These are phyloP conservation scores for Pristionchus fissidentatus DNA, from an alignment of 2,888 invertebrate species.

Conservation along the genomic window DNA sequence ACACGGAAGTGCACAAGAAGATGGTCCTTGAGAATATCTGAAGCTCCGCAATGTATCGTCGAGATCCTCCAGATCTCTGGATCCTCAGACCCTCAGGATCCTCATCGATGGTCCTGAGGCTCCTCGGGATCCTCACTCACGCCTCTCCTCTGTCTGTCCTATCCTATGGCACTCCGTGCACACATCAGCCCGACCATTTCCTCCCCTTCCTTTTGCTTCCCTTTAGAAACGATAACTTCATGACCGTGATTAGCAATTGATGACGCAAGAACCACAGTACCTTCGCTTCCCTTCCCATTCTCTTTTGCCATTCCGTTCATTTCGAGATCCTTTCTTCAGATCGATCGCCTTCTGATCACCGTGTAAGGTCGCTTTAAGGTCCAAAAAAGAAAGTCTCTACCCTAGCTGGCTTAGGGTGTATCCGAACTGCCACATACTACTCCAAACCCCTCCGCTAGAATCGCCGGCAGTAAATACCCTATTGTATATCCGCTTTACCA, in stretches of 20 bases:
- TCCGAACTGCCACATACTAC: slow-evolving; percentile 6
- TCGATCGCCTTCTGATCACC: not conserved
- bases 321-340: slow-evolving; percentile 2
- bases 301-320: not conserved
- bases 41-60: slow-evolving; percentile 37
- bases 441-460: not conserved
- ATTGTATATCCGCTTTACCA: slow-evolving; percentile 43
- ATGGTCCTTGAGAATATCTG: slow-evolving; percentile 87
- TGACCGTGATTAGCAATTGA: too few species aligned
- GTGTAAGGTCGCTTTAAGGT: not conserved
- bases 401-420: not conserved
- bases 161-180: not conserved
- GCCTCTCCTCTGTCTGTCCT: slow-evolving; percentile 15
- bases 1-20: slow-evolving; percentile 99
- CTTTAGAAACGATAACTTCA: too few species aligned
- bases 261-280: too few species aligned
- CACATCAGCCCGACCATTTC: not conserved
- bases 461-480: slow-evolving; percentile 24
- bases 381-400: slow-evolving; percentile 1
- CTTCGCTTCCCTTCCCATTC: not conserved
- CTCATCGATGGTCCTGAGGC: slow-evolving; percentile 6
- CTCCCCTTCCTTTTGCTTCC: too few species aligned
- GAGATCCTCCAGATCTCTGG: not conserved
- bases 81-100: not conserved
- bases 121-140: slow-evolving; percentile 4